Evolutionary conservation across 1,140 invertebrate genomes (phyloP).

Genomic region (Zaprionus inermis): DNA sequence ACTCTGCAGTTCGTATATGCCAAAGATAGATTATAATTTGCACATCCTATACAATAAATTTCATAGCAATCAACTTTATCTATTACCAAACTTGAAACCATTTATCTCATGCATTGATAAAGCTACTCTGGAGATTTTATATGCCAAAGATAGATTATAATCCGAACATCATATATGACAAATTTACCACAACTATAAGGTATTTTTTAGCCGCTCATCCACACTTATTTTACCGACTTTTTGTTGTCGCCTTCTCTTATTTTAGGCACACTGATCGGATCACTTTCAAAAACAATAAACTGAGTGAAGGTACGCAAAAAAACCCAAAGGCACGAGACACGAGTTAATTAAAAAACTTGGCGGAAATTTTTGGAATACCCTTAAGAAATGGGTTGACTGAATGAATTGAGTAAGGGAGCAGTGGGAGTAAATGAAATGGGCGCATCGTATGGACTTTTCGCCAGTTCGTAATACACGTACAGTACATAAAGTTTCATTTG

Average conservation of each 20-base stretch:
- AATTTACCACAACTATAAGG: not conserved
- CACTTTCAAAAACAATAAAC: constrained; percentile 44
- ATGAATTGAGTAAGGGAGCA: not conserved
- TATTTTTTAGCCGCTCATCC: not conserved
- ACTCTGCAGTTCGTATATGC: not conserved
- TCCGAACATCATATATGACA: not conserved
- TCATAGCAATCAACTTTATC: not conserved
- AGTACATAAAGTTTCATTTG: constrained; percentile 16
- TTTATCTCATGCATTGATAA: too few relatives aligned
- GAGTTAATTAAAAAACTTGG: constrained; percentile 79
- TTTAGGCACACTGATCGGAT: constrained; percentile 62
- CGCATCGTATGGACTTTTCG: not conserved
- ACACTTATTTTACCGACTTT: constrained; percentile 15
- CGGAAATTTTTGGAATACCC: constrained; percentile 42
- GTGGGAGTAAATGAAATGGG: not conserved
- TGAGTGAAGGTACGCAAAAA: constrained; percentile 11
- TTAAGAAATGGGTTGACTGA: constrained; percentile 38
- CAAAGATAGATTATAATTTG: not conserved
- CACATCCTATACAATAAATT: not conserved
- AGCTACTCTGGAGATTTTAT: not conserved
- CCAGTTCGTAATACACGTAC: not conserved
- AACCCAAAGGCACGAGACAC: constrained; percentile 40
- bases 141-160: not conserved
- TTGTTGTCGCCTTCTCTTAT: constrained; percentile 13
- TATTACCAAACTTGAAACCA: too few relatives aligned